Percentiles rank a stretch among this genome's conserved stretches.
These are phyloP conservation scores for Apamea anceps DNA, from an alignment of 2,888 invertebrate genomes.

Conservation along the genomic window DNA sequence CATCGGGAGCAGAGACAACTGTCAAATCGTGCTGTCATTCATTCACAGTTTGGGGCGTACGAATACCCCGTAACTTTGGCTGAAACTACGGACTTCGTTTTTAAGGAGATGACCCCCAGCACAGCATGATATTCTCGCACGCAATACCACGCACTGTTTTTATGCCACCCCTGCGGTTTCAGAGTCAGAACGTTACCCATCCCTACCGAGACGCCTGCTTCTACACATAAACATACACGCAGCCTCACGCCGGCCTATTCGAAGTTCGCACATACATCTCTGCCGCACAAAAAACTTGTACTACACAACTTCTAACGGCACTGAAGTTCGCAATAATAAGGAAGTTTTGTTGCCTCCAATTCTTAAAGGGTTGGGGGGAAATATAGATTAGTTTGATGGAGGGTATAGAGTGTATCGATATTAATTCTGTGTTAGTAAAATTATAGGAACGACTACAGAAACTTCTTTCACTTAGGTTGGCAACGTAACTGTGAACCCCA, in stretches of 20 bases:
- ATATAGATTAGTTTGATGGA: neutral
- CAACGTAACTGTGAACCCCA: neutral
- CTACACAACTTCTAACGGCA: conserved; percentile 16
- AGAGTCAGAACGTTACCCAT: conserved; percentile 2
- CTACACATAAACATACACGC: conserved; percentile 3
- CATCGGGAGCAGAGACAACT: too few species aligned
- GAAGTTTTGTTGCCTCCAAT: conserved; percentile 37
- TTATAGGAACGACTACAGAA: neutral
- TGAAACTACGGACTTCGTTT: too few species aligned
- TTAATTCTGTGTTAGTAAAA: neutral
- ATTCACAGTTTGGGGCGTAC: too few species aligned
- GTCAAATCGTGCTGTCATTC: too few species aligned
- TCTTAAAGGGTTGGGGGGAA: conserved; percentile 25
- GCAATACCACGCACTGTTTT: neutral
- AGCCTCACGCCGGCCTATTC: conserved; percentile 3
- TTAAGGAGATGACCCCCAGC: neutral
- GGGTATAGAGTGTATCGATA: neutral
- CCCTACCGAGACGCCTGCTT: neutral
- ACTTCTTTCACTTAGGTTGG: neutral
- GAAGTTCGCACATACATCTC: conserved; percentile 55
- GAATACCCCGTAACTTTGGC: too few species aligned
- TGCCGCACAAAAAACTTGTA: conserved; percentile 56
- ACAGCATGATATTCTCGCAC: neutral
- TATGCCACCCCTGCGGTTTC: conserved; percentile 23
- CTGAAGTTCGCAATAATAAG: conserved; percentile 44